phyloP scores from a whole-genome alignment of 1,140 invertebrate genomes.

The Drosophila takahashii region DNA sequence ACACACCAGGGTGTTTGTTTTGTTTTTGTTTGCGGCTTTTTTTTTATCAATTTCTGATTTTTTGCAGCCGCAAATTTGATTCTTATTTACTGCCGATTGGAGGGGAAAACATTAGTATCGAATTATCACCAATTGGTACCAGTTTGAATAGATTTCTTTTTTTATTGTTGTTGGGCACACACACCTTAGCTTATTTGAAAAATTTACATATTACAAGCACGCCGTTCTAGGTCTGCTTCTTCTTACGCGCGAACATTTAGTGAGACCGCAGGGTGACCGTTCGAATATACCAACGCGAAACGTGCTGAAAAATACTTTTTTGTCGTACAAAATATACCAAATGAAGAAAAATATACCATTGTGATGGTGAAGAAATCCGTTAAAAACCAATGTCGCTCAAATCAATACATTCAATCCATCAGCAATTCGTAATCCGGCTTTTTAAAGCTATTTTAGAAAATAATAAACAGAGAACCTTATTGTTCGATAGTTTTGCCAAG shows the following conservation, averaged over 20 bases:
- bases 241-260: constrained; percentile 48
- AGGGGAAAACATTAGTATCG: background rate
- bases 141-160: background rate
- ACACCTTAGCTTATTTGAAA: constrained; percentile 72
- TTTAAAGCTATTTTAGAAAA: no score
- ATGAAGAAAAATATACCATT: background rate
- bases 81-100: background rate
- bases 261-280: background rate
- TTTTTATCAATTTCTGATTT: constrained; percentile 45
- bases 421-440: no score
- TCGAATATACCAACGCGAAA: background rate
- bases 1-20: constrained; percentile 63
- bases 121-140: background rate
- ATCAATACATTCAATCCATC: no score
- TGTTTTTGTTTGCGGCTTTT: constrained; percentile 78
- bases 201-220: constrained; percentile 74
- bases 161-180: constrained; percentile 11
- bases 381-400: no score
- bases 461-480: no score
- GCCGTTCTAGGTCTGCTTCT: constrained; percentile 52
- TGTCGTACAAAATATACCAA: background rate
- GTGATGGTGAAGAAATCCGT: no score
- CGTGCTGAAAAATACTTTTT: background rate
- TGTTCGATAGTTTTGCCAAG: no score
- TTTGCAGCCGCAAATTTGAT: constrained; percentile 16